Evolutionary conservation across 2,797 vertebrate species (phyloP).

Genomic region (Hydrocynus forskahlii): DNA sequence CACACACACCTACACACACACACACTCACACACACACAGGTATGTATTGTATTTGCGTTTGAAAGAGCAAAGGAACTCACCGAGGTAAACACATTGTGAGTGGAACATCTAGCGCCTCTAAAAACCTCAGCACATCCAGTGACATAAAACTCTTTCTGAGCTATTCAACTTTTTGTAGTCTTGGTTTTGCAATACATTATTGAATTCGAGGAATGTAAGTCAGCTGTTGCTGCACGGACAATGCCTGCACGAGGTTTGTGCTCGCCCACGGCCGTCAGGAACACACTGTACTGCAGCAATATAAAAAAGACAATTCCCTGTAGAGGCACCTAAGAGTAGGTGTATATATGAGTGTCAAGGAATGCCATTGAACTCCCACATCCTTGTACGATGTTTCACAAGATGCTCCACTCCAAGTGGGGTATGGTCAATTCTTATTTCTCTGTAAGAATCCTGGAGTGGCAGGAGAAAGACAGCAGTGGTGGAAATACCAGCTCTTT

Average conservation of each 20-base stretch:
- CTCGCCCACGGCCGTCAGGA: neutral
- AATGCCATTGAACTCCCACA: neutral
- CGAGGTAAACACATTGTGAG: neutral
- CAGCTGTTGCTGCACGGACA: neutral
- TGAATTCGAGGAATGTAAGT: neutral
- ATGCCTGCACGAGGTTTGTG: neutral
- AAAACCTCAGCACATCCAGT: neutral
- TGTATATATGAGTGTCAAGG: neutral
- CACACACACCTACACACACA: too few relatives aligned
- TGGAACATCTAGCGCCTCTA: neutral
- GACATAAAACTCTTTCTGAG: neutral
- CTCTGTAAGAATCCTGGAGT: constrained; percentile 1
- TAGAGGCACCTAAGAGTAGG: neutral
- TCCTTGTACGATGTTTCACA: neutral
- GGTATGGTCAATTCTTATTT: neutral
- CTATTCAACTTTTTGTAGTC: too few relatives aligned
- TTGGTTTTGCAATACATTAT: neutral
- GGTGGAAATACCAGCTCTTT: neutral
- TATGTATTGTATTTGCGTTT: too few relatives aligned
- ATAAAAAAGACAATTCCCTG: neutral
- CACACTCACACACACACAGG: too few relatives aligned
- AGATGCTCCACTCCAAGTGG: neutral
- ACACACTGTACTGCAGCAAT: neutral
- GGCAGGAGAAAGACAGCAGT: neutral
- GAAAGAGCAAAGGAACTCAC: neutral